phyloP scores from a whole-genome alignment of 1,140 invertebrate genomes.

The Cherax quadricarinatus region DNA sequence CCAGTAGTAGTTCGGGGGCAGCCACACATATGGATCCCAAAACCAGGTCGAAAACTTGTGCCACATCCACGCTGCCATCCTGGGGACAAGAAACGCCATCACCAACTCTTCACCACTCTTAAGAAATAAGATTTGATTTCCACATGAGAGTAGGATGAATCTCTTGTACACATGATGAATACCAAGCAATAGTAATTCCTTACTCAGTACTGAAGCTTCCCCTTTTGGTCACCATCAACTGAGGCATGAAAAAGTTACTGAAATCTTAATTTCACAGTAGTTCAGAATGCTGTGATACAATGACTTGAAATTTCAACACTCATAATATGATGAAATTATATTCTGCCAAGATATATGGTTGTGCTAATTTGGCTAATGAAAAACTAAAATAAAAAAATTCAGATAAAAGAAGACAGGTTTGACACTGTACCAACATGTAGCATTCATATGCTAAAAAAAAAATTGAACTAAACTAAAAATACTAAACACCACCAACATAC shows the following conservation, averaged over 20 bases:
- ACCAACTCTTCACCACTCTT: constrained; percentile 43
- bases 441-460: too few relatives aligned
- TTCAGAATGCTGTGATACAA: background rate
- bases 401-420: too few relatives aligned
- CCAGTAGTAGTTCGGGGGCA: constrained; percentile 90
- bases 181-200: background rate
- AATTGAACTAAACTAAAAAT: too few relatives aligned
- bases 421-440: too few relatives aligned
- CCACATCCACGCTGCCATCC: constrained; percentile 72
- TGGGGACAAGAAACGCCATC: constrained; percentile 64
- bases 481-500: too few relatives aligned
- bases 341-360: too few relatives aligned
- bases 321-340: too few relatives aligned
- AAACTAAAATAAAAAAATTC: too few relatives aligned
- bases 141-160: background rate
- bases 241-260: background rate
- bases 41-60: constrained; percentile 69
- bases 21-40: constrained; percentile 73
- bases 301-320: too few relatives aligned
- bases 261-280: background rate
- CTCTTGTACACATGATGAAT: background rate
- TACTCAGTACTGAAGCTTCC: background rate
- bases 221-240: background rate
- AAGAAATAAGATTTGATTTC: background rate
- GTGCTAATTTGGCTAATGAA: too few relatives aligned